phyloP scores from a whole-genome alignment of 1,140 invertebrate genomes.

The Orchestia grillus region DNA sequence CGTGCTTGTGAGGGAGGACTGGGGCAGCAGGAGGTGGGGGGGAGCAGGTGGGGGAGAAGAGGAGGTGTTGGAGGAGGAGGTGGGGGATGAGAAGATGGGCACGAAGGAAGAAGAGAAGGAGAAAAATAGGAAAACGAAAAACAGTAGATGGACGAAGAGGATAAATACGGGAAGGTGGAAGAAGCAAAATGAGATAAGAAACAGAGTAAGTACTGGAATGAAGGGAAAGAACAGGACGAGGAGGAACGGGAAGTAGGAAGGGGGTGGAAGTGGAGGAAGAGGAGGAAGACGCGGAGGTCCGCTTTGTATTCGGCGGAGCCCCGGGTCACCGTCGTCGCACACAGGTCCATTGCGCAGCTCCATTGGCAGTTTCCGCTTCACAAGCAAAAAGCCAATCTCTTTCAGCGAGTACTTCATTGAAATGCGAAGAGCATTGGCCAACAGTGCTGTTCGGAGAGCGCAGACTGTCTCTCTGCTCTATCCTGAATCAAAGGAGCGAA shows the following conservation, averaged over 20 bases:
- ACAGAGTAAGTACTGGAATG: too few species aligned
- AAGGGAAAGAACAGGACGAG: background rate
- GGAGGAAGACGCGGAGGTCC: background rate
- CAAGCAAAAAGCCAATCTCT: constrained; percentile 55
- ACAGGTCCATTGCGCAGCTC: constrained; percentile 28
- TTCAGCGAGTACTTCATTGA: constrained; percentile 52
- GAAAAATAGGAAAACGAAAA: background rate
- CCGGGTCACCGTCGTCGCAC: background rate
- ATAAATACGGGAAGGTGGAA: too few species aligned
- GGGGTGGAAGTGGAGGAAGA: background rate
- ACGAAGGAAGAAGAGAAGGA: background rate
- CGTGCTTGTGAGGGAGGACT: too few species aligned
- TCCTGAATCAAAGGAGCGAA: constrained; percentile 52
- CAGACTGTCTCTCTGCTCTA: constrained; percentile 27
- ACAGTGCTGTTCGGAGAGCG: constrained; percentile 18
- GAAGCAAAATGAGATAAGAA: too few species aligned
- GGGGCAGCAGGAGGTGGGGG: too few species aligned
- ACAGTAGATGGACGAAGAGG: too few species aligned
- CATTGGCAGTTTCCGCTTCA: constrained; percentile 47
- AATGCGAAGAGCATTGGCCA: constrained; percentile 55
- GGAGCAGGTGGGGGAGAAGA: background rate
- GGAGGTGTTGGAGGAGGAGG: background rate
- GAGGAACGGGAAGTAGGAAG: background rate
- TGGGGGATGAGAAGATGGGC: background rate
- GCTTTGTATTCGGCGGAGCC: constrained; percentile 14